phyloP scores from a whole-genome alignment of 2,797 vertebrate species.

The Valencia hispanica region DNA sequence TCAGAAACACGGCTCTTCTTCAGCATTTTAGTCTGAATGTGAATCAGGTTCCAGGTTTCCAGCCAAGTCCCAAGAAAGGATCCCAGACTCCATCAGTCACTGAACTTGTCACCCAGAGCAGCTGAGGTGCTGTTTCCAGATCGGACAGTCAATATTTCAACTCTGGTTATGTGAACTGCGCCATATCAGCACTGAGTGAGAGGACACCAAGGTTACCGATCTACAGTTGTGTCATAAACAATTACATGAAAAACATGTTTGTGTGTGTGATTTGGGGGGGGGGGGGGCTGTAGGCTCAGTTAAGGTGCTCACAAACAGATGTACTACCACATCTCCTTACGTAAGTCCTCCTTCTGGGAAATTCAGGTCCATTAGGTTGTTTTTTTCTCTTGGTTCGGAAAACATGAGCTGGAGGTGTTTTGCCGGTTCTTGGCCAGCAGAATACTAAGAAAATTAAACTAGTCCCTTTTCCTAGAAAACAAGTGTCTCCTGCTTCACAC shows the following conservation, averaged over 20 bases:
- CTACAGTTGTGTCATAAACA: conserved; percentile 75
- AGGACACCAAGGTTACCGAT: conserved; percentile 47
- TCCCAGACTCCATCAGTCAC: conserved; percentile 44
- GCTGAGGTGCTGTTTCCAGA: conserved; percentile 39
- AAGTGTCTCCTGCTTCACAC: conserved; percentile 16
- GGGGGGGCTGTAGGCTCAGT: conserved; percentile 29
- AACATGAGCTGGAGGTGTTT: conserved; percentile 17
- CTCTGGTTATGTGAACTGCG: conserved; percentile 33
- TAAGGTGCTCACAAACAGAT: conserved; percentile 65
- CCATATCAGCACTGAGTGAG: conserved; percentile 34
- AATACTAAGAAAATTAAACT: conserved; percentile 53
- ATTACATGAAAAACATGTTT: conserved; percentile 30
- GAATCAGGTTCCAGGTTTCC: conserved; percentile 47
- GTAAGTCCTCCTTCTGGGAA: conserved; percentile 20
- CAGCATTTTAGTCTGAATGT: conserved; percentile 68
- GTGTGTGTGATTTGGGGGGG: conserved; percentile 31
- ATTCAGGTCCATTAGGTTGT: conserved; percentile 33
- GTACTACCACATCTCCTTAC: conserved; percentile 28
- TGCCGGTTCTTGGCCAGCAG: conserved; percentile 23
- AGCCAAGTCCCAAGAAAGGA: conserved; percentile 49
- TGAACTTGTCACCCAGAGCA: conserved; percentile 30
- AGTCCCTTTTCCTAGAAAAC: conserved; percentile 50
- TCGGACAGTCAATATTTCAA: conserved; percentile 23
- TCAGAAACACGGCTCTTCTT: conserved; percentile 56
- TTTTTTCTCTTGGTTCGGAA: conserved; percentile 19